A percentile compares a stretch with the other conserved stretches of the same genome.
Conservation (phyloP, 2,113 vertebrate species). For the Ptilonorhynchus violaceus region DNA sequence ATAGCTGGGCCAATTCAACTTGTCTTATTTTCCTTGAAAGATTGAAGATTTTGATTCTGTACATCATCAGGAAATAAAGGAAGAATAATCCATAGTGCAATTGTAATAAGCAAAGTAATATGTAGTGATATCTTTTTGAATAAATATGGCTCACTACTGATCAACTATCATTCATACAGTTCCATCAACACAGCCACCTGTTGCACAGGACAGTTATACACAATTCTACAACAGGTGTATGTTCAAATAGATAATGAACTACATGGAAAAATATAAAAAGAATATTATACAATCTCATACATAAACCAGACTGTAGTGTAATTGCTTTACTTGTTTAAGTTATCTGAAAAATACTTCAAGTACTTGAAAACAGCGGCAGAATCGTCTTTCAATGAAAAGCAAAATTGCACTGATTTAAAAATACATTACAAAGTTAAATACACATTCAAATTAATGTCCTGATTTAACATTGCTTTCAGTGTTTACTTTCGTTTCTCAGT, state of each 20-base stretch:
- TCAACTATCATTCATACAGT: slow-evolving; percentile 33
- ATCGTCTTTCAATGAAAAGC: slow-evolving; percentile 39
- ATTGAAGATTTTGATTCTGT: slow-evolving; percentile 66
- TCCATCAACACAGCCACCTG: slow-evolving; percentile 47
- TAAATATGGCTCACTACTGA: slow-evolving; percentile 75
- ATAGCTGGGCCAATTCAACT: slow-evolving; percentile 66
- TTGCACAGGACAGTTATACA: slow-evolving; percentile 49
- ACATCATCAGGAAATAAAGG: slow-evolving; percentile 64
- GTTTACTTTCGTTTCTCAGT: not conserved
- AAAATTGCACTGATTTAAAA: slow-evolving; percentile 62
- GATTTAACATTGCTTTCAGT: slow-evolving; percentile 40
- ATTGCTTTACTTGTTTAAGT: slow-evolving; percentile 47
- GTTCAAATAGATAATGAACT: slow-evolving; percentile 39
- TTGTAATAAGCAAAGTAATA: slow-evolving; percentile 69
- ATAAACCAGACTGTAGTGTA: slow-evolving; percentile 38
- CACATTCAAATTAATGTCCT: slow-evolving; percentile 53
- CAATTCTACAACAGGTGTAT: slow-evolving; percentile 41
- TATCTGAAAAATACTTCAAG: slow-evolving; percentile 46
- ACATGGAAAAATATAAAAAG: slow-evolving; percentile 53
- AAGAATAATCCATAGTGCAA: slow-evolving; percentile 74
- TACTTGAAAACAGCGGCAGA: slow-evolving; percentile 43
- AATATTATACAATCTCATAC: slow-evolving; percentile 49
- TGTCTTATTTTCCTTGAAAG: slow-evolving; percentile 59
- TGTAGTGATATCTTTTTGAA: slow-evolving; percentile 64
- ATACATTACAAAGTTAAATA: slow-evolving; percentile 58